phyloP scores from a whole-genome alignment of 2,888 invertebrate species.

The Drosophila nigricruria region DNA sequence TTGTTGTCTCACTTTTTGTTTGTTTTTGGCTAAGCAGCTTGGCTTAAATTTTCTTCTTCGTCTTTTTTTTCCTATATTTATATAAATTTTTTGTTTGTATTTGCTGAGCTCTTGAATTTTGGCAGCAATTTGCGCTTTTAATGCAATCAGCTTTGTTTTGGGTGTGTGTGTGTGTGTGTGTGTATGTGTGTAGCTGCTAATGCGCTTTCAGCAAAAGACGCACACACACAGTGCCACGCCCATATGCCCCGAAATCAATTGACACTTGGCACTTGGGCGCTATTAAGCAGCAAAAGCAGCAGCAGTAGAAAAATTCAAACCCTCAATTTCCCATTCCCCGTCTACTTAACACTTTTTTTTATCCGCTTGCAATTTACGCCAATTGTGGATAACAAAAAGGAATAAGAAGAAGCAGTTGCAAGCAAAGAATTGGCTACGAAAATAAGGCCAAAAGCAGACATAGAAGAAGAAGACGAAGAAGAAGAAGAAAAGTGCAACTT shows the following conservation, averaged over 20 bases:
- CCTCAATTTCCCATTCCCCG: neutral
- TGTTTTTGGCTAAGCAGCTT: constrained; percentile 49
- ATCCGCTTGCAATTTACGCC: constrained; percentile 68
- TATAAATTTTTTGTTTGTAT: constrained; percentile 41
- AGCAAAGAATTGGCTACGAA: constrained; percentile 15
- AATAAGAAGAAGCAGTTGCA: neutral
- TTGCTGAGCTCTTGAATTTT: constrained; percentile 67
- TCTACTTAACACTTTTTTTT: constrained; percentile 61
- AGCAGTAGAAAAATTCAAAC: constrained; percentile 29
- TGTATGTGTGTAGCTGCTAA: constrained; percentile 49
- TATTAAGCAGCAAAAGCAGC: constrained; percentile 40
- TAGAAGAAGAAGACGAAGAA: neutral
- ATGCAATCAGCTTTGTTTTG: constrained; percentile 62
- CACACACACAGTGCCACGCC: constrained; percentile 10
- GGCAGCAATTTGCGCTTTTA: constrained; percentile 67
- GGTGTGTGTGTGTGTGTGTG: constrained; percentile 8
- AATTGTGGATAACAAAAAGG: constrained; percentile 52
- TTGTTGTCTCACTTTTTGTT: constrained; percentile 19
- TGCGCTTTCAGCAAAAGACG: constrained; percentile 50
- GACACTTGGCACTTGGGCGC: constrained; percentile 63
- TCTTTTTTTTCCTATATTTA: neutral
- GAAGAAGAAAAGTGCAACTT: constrained; percentile 47
- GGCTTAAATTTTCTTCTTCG: constrained; percentile 23
- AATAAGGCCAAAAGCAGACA: constrained; percentile 7
- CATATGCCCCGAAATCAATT: constrained; percentile 69